A percentile compares a stretch with the other conserved stretches of the same genome.
phyloP scores from a whole-genome alignment of 2,113 vertebrate genomes.

The Chloropsis cyanopogon region DNA sequence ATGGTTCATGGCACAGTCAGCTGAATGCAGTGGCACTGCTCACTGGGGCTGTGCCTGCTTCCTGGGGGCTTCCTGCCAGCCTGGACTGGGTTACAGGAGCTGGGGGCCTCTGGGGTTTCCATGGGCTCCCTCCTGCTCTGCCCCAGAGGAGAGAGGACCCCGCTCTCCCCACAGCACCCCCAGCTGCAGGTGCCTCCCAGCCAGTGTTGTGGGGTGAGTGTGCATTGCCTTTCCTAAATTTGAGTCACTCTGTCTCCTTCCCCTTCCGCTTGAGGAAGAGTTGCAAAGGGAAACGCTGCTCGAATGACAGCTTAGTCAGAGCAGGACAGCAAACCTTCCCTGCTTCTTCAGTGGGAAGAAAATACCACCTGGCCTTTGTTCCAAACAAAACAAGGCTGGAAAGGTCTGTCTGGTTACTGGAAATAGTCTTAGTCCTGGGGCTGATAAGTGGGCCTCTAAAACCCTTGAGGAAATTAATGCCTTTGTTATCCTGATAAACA shows the following conservation, averaged over 20 bases:
- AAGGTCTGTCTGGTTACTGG: background rate
- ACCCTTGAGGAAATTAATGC: background rate
- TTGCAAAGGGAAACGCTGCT: background rate
- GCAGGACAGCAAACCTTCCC: background rate
- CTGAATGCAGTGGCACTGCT: background rate
- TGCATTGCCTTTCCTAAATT: background rate
- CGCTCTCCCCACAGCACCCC: background rate
- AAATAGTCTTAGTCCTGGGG: background rate
- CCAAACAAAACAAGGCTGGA: conserved; percentile 9
- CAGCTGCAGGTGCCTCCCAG: background rate
- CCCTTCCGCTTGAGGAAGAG: conserved; percentile 11
- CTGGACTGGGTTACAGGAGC: background rate
- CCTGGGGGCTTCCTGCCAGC: background rate
- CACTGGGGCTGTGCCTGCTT: background rate
- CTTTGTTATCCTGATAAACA: background rate
- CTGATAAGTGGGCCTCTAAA: background rate
- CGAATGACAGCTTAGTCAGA: background rate
- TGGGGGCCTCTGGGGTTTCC: accelerated
- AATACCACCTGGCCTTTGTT: conserved; percentile 19
- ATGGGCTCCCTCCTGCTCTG: background rate
- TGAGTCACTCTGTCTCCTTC: conserved; percentile 39
- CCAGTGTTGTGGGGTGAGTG: accelerated
- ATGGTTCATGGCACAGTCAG: background rate
- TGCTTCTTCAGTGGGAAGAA: background rate
- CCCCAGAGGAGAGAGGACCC: background rate